phyloP scores from a whole-genome alignment of 2,113 vertebrate species.

The Sapajus apella region DNA sequence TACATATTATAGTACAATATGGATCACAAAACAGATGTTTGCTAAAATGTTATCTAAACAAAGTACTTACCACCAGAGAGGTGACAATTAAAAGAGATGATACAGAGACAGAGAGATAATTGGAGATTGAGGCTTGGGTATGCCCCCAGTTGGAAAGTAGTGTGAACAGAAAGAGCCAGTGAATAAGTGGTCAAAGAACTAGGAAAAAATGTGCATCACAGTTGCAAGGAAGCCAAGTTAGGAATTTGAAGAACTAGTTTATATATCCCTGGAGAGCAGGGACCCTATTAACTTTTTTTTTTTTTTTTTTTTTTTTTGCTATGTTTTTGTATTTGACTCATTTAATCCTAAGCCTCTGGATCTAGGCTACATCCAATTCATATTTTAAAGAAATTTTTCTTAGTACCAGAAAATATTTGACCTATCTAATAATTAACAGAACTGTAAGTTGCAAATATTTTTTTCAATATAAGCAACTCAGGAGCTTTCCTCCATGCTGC shows the following conservation, averaged over 20 bases:
- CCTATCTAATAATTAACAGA: slow-evolving; percentile 8
- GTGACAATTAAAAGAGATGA: background rate
- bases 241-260: background rate
- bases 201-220: background rate
- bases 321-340: background rate
- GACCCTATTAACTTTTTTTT: background rate
- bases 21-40: background rate
- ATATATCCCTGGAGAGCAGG: background rate
- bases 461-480: background rate
- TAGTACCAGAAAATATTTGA: background rate
- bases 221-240: background rate
- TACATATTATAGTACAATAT: background rate
- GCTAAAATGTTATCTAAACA: background rate
- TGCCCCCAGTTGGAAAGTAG: background rate
- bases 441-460: background rate
- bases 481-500: background rate
- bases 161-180: background rate
- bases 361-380: background rate
- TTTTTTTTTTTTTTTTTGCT: background rate
- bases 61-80: background rate
- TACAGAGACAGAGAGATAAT: background rate
- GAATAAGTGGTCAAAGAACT: background rate
- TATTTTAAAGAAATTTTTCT: background rate
- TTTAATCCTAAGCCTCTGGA: background rate
- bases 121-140: background rate